Percentiles rank a stretch among this genome's conserved stretches.
phyloP scores from a whole-genome alignment of 2,113 vertebrate genomes.

The Arizona elegans region DNA sequence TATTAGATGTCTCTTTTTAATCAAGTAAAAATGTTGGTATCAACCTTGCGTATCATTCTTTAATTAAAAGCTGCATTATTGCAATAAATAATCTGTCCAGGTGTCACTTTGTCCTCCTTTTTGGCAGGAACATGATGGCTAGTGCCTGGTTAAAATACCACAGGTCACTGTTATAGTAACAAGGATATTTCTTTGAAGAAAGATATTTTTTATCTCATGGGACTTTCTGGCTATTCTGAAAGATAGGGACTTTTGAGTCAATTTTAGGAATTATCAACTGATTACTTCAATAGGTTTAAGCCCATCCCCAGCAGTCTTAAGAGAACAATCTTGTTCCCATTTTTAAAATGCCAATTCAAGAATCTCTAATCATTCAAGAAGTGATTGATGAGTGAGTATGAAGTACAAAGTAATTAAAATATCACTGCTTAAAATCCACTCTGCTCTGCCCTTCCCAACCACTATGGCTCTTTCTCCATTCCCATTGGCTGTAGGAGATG shows the following conservation, averaged over 20 bases:
- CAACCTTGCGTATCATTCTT: not conserved
- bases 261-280: not conserved
- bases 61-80: not conserved
- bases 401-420: not conserved
- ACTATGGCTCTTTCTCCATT: not conserved
- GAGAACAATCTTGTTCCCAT: not conserved
- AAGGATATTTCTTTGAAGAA: not conserved
- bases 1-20: not conserved
- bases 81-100: not conserved
- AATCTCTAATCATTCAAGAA: not conserved
- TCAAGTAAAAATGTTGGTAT: not conserved
- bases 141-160: not conserved
- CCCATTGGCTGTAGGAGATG: not conserved
- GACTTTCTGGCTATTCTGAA: not conserved
- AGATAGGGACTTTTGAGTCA: not conserved
- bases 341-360: not conserved
- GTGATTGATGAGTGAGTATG: not conserved
- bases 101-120: not conserved
- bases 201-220: not conserved
- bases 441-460: not conserved
- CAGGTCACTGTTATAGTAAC: not conserved
- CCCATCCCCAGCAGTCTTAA: not conserved
- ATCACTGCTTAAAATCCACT: not conserved
- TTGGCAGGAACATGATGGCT: not conserved
- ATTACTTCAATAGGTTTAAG: not conserved